Percentiles rank a stretch among this genome's conserved stretches.
These are phyloP conservation scores for Conus ventricosus DNA, from an alignment of 1,140 invertebrate genomes.

Conservation along the genomic window DNA sequence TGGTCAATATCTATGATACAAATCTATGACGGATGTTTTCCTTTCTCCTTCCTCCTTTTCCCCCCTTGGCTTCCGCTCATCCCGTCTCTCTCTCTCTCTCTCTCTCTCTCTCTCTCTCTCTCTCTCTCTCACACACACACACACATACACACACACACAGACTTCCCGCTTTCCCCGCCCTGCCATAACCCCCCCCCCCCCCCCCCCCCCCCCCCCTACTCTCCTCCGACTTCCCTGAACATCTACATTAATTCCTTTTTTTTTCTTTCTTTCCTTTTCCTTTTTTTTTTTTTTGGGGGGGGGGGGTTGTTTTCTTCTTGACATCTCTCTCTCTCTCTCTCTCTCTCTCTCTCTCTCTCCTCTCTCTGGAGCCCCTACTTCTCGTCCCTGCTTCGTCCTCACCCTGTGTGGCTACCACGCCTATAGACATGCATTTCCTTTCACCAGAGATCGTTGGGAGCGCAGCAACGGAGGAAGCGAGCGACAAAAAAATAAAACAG, in stretches of 20 bases:
- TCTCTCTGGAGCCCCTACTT: neutral
- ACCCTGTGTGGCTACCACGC: neutral
- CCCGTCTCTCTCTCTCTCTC: neutral
- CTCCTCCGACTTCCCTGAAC: neutral
- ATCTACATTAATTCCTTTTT: neutral
- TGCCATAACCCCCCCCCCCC: too few species aligned
- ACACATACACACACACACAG: too few species aligned
- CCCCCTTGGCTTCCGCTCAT: too few species aligned
- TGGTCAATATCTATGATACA: too few species aligned
- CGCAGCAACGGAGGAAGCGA: too few species aligned
- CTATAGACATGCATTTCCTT: too few species aligned
- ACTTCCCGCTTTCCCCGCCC: too few species aligned
- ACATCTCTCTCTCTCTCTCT: neutral
- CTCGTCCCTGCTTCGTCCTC: too few species aligned
- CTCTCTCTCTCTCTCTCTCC: conserved; percentile 16
- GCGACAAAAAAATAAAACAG: neutral
- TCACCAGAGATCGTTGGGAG: too few species aligned
- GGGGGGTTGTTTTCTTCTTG: neutral
- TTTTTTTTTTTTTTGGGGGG: neutral
- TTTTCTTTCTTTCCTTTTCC: neutral
- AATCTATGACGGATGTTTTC: too few species aligned
- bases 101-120: conserved; percentile 8
- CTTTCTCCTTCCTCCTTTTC: too few species aligned
- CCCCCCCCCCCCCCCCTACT: neutral
- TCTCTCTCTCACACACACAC: neutral